A percentile compares a stretch with the other conserved stretches of the same genome.
These are phyloP conservation scores for Cotesia chilonis DNA, from an alignment of 1,140 invertebrate species.

Conservation along the genomic window DNA sequence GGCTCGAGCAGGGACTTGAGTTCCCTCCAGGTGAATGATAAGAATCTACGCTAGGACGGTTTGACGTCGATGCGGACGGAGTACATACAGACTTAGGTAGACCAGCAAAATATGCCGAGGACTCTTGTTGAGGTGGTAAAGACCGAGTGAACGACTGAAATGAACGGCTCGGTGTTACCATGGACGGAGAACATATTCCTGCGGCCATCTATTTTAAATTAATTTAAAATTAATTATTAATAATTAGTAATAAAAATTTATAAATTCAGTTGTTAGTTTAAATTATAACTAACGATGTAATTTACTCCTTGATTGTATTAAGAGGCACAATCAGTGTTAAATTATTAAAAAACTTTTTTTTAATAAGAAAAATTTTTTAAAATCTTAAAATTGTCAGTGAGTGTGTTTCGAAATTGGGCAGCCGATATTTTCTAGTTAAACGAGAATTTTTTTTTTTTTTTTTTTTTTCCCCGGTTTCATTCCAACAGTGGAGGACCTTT, in stretches of 20 bases:
- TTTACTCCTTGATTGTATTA: neutral
- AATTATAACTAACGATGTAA: too few species aligned
- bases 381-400: too few species aligned
- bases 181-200: constrained; percentile 71
- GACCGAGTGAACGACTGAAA: constrained; percentile 75
- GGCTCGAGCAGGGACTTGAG: constrained; percentile 65
- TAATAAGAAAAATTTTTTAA: too few species aligned
- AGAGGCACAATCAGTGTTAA: too few species aligned
- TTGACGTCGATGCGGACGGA: constrained; percentile 53
- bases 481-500: too few species aligned
- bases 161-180: constrained; percentile 74
- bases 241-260: neutral
- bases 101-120: constrained; percentile 53
- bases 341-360: too few species aligned
- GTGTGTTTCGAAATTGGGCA: too few species aligned
- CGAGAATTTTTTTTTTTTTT: too few species aligned
- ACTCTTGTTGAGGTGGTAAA: constrained; percentile 64
- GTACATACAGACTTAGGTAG: constrained; percentile 56
- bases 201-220: constrained; percentile 67
- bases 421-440: too few species aligned
- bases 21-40: constrained; percentile 59
- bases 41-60: constrained; percentile 55
- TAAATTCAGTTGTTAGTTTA: too few species aligned
- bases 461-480: too few species aligned
- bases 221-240: neutral